These are phyloP conservation scores for Rhynchomys soricoides DNA, from an alignment of 2,113 vertebrate genomes.

Conservation along the genomic window DNA sequence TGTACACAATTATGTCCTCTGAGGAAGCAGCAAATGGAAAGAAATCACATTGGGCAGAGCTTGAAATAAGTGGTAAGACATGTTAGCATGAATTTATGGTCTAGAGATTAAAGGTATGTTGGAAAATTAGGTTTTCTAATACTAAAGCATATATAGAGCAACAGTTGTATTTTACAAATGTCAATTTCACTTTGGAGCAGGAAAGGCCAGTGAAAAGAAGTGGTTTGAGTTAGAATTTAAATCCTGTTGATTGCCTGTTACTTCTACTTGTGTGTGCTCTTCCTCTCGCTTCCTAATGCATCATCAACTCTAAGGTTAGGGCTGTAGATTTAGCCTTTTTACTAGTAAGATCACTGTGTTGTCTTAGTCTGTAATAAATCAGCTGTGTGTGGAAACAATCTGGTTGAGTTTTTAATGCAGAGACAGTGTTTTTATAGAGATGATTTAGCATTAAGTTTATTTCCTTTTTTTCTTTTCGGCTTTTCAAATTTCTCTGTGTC, in stretches of 20 bases:
- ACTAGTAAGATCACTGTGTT: not conserved
- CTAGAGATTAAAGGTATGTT: slow-evolving; percentile 23
- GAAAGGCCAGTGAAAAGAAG: slow-evolving; percentile 5
- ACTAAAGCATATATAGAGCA: not conserved
- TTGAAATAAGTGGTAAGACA: slow-evolving; percentile 98
- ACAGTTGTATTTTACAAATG: not conserved
- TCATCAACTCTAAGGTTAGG: not conserved
- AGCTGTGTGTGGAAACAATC: not conserved
- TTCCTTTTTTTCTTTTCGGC: not conserved
- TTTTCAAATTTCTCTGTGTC: not conserved
- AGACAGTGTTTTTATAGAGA: not conserved
- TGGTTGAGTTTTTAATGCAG: not conserved
- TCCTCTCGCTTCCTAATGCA: not conserved
- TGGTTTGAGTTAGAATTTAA: slow-evolving; percentile 53
- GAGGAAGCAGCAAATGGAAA: slow-evolving; percentile 98
- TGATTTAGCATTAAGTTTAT: not conserved
- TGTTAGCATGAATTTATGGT: slow-evolving; percentile 53
- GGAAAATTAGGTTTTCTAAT: slow-evolving; percentile 55
- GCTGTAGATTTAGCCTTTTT: not conserved
- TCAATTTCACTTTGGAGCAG: slow-evolving; percentile 37
- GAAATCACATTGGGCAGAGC: slow-evolving; percentile 99
- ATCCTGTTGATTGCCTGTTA: not conserved
- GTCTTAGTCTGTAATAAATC: not conserved
- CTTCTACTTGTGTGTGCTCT: too few relatives aligned
- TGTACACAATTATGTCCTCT: slow-evolving; percentile 99